phyloP scores from a whole-genome alignment of 2,113 vertebrate genomes.

The Petroica traversi region DNA sequence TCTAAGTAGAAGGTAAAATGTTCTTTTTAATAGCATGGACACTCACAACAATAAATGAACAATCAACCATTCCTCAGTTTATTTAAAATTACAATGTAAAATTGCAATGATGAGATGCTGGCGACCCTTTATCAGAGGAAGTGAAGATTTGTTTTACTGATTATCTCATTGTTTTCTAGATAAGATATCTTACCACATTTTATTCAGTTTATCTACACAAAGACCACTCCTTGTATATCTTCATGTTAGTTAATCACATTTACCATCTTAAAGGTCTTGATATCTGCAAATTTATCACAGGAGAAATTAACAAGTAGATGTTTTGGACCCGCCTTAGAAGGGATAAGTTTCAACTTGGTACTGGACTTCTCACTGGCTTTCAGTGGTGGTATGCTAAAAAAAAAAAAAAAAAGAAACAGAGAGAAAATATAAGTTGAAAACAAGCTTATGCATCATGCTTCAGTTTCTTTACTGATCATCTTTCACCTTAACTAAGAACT shows the following conservation, averaged over 20 bases:
- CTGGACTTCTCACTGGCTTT: conserved; percentile 63
- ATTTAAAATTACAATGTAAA: conserved; percentile 4
- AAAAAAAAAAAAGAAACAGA: not conserved
- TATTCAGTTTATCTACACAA: not conserved
- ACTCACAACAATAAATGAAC: not conserved
- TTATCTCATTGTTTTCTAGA: not conserved
- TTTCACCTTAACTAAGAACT: not conserved
- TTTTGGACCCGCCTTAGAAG: conserved; percentile 66
- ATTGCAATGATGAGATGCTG: not conserved
- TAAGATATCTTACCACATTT: not conserved
- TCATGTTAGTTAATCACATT: conserved; percentile 61
- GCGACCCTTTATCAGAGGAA: not conserved
- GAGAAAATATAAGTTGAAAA: not conserved
- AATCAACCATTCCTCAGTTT: not conserved
- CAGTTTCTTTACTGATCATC: not conserved
- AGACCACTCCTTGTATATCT: not conserved
- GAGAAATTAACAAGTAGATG: conserved; percentile 75
- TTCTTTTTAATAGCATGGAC: not conserved
- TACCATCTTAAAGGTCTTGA: conserved; percentile 74
- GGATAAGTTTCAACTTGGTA: conserved; percentile 63
- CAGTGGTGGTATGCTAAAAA: conserved; percentile 62
- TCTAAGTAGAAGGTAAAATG: not conserved
- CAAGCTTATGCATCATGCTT: not conserved
- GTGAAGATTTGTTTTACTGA: not conserved
- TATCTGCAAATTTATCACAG: conserved; percentile 70